Evolutionary conservation across 2,113 vertebrate species (phyloP), one percentile per base, ranked within the genome.

Genomic region (Hymenochirus boettgeri): DNA sequence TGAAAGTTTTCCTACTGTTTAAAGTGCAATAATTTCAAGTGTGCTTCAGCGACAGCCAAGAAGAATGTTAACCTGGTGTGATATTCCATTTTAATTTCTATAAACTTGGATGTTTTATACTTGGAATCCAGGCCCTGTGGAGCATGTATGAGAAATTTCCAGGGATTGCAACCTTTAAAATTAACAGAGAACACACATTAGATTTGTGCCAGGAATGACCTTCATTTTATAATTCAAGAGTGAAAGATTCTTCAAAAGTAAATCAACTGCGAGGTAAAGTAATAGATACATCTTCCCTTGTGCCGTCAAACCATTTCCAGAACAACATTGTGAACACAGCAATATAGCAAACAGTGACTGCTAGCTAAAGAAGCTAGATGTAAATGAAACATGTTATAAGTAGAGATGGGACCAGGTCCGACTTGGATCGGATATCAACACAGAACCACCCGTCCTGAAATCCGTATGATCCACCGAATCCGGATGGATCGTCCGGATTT

Each of bases 171-270:
- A 23, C 63, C 63, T 57, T 37, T 45, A 55, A 57, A 65, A 35
- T 15, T 50, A 48, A 26, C 17, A 18, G 21, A 57, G 39, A 56
- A 57, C 53, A 35, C 45, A 35, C 27, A 65, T 57, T 50, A 33
- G 47, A 47, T 9, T 2, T 22, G 53, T 57, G 53, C 31, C 63
- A 65, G 53, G 12, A 33, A 45, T 65, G 63, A 65, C 63, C 53
- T 65, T 65, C 63, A 65, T 57, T 65, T 65, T 57, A 39, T 54
- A 65, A 48, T 50, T 57, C 19, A 45, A 65, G 63, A 65, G 42
- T 57, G 63, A 65, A 45, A 65, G 63, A 65, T 57, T 65, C 54
- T 65, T 65, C 63, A 57, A 45, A 57, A 57, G 63, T 65, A 65
- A 65, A 65, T 65, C 63, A 65, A 57, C 53, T 65, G 63, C 13